Conservation (phyloP, 2,888 invertebrate genomes). For the Pheosia tremula region DNA sequence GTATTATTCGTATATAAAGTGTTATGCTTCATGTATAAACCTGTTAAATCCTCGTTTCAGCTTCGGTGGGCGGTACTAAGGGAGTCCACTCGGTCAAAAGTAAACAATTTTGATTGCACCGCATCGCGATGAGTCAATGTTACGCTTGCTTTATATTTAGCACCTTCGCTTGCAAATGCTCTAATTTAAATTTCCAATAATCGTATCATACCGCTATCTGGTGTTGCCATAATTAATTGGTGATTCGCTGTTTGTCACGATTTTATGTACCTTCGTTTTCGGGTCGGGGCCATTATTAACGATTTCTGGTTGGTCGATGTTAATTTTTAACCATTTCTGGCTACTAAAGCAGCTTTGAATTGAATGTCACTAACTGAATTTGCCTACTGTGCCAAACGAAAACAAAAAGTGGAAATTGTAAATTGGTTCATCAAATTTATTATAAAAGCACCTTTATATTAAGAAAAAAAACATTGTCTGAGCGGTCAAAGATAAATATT, state of each 20-base stretch:
- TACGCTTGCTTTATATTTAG: constrained; percentile 75
- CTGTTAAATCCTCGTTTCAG: constrained; percentile 68
- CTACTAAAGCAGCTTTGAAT: too few species aligned
- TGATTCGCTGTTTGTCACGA: constrained; percentile 33
- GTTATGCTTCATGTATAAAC: constrained; percentile 24
- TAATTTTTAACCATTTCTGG: neutral
- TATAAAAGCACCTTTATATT: too few species aligned
- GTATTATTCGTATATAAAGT: constrained; percentile 15
- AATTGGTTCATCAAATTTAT: too few species aligned
- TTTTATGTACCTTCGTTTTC: constrained; percentile 19
- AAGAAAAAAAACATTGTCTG: too few species aligned
- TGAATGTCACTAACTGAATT: too few species aligned
- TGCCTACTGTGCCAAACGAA: too few species aligned
- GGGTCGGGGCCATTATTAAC: constrained; percentile 17
- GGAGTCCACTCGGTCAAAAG: constrained; percentile 72
- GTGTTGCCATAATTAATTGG: constrained; percentile 40
- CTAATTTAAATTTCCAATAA: constrained; percentile 73
- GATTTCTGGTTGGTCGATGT: neutral
- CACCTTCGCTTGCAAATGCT: constrained; percentile 55
- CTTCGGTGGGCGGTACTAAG: constrained; percentile 82
- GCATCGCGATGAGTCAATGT: constrained; percentile 70
- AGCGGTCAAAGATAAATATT: too few species aligned
- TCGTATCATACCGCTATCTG: constrained; percentile 59
- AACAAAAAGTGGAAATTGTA: too few species aligned
- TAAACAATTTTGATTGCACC: constrained; percentile 77